Evolutionary conservation across 2,797 vertebrate genomes (phyloP), one percentile per base, ranked within the genome.

Genomic region (Paedocypris micromegethes): DNA sequence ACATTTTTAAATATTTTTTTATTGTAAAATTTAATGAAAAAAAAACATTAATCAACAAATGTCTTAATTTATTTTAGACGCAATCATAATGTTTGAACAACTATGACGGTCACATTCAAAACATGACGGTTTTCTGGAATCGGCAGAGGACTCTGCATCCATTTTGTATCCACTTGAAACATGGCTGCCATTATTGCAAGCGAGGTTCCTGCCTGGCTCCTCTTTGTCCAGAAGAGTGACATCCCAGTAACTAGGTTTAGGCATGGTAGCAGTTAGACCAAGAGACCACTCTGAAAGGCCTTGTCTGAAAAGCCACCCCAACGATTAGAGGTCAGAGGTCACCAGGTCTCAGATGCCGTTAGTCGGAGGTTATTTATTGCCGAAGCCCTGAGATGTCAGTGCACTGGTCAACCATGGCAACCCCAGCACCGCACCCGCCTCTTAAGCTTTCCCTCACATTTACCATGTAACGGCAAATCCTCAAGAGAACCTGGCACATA

Each of bases 291-390:
- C 67, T 76, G 48, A 86, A 84, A 50, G 80, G 68, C 75, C 77
- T 89, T 85, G 79, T 86, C 88, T 83, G 72, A 76, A 74, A 75
- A 78, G 79, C 38, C 0, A 69, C 78, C 83, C 81, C 81, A 80
- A 83, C 81, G 82, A 80, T 79, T 77, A 79, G 77, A 87, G 91
- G 88, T 92, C 90, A 92, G 84, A 90, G 92, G 88, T 92, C 87
- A 83, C 73, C 60, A 84, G 86, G 86, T 83, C 88, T 90, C 86
- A 88, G 88, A 93, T 91, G 88, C 87, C 89, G 91, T 93, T 92
- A 89, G 89, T 92, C 87, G 87, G 83, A 67, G 69, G 75, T 83
- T 9, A 68, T 88, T 90, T 91, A 91, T 91, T 91, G 86, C 88
- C 81, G 73, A 82, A 85, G 88, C 84, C 83, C 38, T 66, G 78